Evolutionary conservation across 2,888 invertebrate species (phyloP).

Genomic region (Diarsia brunnea): DNA sequence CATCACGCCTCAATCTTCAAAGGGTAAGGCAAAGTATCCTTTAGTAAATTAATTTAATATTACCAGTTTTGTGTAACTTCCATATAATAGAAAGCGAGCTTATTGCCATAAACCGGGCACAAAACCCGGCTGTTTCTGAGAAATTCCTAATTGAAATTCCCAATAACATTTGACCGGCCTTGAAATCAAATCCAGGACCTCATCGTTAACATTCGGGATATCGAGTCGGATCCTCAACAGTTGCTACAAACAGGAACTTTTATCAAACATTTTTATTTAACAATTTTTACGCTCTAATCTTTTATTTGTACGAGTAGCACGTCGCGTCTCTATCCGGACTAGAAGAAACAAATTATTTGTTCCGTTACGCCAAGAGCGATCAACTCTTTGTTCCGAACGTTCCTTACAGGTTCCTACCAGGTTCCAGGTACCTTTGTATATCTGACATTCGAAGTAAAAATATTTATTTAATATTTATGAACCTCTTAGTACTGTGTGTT

Average conservation of each 20-base stretch:
- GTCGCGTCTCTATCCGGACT: background rate
- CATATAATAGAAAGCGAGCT: no score
- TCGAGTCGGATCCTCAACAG: no score
- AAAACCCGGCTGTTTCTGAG: background rate
- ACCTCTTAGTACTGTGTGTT: background rate
- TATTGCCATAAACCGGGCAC: no score
- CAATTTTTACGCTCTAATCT: no score
- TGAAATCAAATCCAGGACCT: background rate
- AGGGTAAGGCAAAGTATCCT: background rate
- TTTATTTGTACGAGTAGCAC: background rate
- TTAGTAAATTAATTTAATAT: no score
- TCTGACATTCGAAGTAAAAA: background rate
- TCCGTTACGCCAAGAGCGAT: background rate
- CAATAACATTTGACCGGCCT: background rate
- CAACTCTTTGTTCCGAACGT: constrained; percentile 4
- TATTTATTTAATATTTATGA: constrained; percentile 2
- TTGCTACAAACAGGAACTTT: no score
- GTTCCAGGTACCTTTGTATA: background rate
- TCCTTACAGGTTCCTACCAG: background rate
- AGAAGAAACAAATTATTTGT: background rate
- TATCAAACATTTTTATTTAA: no score
- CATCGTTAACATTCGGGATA: background rate
- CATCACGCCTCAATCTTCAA: background rate
- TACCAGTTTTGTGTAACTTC: no score
- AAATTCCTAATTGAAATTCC: background rate